These are phyloP conservation scores for Agrochola lychnidis DNA, from an alignment of 2,888 invertebrate species.

Conservation along the genomic window DNA sequence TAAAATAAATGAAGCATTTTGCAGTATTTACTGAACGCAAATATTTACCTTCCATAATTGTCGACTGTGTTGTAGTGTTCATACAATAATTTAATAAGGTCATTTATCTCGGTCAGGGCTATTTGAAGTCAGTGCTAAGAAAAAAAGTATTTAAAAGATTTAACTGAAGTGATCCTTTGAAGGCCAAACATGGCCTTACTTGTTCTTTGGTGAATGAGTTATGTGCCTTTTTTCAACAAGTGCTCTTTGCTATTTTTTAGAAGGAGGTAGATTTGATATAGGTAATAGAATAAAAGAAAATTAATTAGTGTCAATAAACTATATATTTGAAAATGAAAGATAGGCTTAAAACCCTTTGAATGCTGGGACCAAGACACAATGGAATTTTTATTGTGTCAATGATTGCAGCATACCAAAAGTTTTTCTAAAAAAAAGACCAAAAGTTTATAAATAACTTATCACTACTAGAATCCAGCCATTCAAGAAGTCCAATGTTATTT, in stretches of 20 bases:
- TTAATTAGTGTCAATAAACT: constrained; percentile 7
- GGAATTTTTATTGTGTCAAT: neutral
- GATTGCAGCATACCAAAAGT: constrained; percentile 24
- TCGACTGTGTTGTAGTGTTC: constrained; percentile 47
- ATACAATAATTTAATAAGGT: constrained; percentile 57
- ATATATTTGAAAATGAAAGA: constrained; percentile 5
- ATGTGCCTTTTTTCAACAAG: constrained; percentile 66
- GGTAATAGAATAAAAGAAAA: constrained; percentile 48
- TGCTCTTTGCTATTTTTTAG: constrained; percentile 59
- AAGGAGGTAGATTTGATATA: constrained; percentile 43
- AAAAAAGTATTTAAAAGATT: constrained; percentile 62
- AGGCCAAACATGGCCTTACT: constrained; percentile 42
- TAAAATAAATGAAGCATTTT: constrained; percentile 46
- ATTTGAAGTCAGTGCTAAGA: constrained; percentile 51
- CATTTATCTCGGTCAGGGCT: constrained; percentile 68
- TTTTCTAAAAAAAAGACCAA: too few species aligned
- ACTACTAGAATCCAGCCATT: constrained; percentile 32
- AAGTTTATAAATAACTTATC: constrained; percentile 22
- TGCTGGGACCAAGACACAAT: constrained; percentile 17
- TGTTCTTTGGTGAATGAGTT: constrained; percentile 53
- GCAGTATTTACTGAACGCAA: constrained; percentile 53
- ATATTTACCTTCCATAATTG: constrained; percentile 48
- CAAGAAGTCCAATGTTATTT: constrained; percentile 39
- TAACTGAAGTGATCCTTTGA: constrained; percentile 59
- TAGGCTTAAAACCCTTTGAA: neutral